Evolutionary conservation across 2,113 vertebrate genomes (phyloP), one percentile per base, ranked within the genome.

Genomic region (Oreochromis aureus): DNA sequence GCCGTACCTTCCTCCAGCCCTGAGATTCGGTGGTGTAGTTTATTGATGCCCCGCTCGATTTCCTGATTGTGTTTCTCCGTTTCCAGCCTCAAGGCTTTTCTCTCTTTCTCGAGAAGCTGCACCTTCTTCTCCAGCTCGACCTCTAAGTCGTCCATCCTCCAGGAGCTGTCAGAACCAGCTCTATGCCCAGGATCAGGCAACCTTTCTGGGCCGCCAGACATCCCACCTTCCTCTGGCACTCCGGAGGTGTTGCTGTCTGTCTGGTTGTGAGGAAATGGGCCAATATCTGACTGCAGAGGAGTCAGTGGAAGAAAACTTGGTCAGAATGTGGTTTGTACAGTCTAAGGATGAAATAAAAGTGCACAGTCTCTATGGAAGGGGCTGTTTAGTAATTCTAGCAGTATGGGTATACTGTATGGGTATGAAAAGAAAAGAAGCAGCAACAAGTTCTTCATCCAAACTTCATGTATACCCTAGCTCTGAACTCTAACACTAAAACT

Each of bases 81-180:
- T 91, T 96, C 96, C 88, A 95, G 95, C 81, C 95, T 94, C 58
- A 97, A 91, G 66, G 96, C 94, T 34, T 94, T 95, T 5, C 97
- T 98, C 66, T 99, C 98, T 90, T 98, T 98, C 94, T 99, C 97
- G 92, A 99, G 96, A 7, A 97, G 96, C 90, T 98, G 93, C 90
- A 99, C 96, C 95, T 99, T 98, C 91, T 96, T 96, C 91, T 98
- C 97, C 91, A 99, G 97, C 95, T 99, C 98, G 5, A 96, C 97
- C 88, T 99, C 98, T 92, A 99, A 91, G 85, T 98, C 97, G 2
- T 99, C 98, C 96, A 99, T 95, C 93, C 96, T 97, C 95, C 95
- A 96, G 94, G 86, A 0, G 93, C 95, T 2, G 91, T 96, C 89
- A 4, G 80, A 61, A 22, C 82, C 89, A 73, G 94, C 27, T 87